phyloP scores from a whole-genome alignment of 2,113 vertebrate genomes.

The Macrotus californicus region DNA sequence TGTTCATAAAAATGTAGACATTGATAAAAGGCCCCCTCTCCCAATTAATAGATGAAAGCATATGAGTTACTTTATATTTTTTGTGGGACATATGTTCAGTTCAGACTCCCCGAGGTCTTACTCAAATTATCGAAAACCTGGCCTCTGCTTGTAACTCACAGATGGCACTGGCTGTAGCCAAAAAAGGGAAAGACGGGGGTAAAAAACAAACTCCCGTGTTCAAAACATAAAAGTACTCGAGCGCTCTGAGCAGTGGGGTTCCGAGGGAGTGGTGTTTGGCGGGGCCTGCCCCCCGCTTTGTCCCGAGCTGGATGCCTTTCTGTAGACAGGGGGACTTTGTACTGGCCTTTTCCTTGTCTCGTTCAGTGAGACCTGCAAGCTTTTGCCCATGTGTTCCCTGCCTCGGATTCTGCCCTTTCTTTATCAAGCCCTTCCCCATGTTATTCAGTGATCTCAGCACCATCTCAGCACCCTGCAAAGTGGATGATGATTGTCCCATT shows the following conservation, averaged over 20 bases:
- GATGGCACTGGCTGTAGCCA: constrained; percentile 56
- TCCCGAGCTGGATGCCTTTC: not conserved
- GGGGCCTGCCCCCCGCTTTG: not conserved
- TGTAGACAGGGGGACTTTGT: fast-evolving
- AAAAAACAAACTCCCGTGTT: not conserved
- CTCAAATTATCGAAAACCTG: constrained; percentile 56
- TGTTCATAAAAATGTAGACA: not conserved
- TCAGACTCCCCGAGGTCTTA: constrained; percentile 61
- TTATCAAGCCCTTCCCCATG: not conserved
- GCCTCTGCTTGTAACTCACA: constrained; percentile 45
- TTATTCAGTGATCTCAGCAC: not conserved
- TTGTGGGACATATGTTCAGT: constrained; percentile 60
- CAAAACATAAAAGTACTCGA: not conserved
- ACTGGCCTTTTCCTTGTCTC: not conserved
- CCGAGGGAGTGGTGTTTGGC: not conserved
- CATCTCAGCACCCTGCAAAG: not conserved
- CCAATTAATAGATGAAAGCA: constrained; percentile 58
- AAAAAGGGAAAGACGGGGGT: not conserved
- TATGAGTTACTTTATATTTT: constrained; percentile 58
- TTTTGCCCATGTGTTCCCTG: not conserved
- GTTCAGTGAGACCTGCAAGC: not conserved
- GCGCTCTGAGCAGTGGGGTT: not conserved
- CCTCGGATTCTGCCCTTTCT: not conserved
- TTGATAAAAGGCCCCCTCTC: constrained; percentile 18
- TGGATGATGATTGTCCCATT: not conserved